These are phyloP conservation scores for Gavia stellata DNA, from an alignment of 2,113 vertebrate species.

Conservation along the genomic window DNA sequence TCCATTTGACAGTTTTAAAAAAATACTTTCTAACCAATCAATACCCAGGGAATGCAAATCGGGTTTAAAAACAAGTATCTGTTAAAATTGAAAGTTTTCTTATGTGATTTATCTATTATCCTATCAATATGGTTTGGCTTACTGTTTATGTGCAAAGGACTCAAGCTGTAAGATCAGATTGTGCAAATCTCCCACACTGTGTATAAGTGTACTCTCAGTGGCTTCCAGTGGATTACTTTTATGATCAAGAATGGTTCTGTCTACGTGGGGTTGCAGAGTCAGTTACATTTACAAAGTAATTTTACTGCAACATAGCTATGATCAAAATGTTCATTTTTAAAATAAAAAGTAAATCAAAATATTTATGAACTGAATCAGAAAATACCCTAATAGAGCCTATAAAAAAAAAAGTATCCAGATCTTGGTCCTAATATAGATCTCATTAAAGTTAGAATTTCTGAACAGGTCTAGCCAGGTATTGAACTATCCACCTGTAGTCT, in stretches of 20 bases:
- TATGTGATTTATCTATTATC: not conserved
- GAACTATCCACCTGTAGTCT: not conserved
- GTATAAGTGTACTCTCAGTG: not conserved
- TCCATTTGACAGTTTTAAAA: not conserved
- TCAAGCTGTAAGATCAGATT: not conserved
- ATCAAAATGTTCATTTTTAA: not conserved
- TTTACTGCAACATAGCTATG: not conserved
- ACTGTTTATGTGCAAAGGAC: not conserved
- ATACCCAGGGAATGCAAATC: not conserved
- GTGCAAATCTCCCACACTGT: not conserved
- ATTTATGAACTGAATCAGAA: not conserved
- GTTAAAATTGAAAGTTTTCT: not conserved
- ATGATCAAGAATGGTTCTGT: not conserved
- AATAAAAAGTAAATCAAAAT: not conserved
- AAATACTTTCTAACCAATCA: not conserved
- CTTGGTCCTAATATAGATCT: not conserved
- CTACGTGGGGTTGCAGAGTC: not conserved
- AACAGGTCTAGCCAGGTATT: not conserved
- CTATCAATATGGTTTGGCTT: not conserved
- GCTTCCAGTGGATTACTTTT: not conserved
- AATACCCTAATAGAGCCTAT: not conserved
- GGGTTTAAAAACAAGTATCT: not conserved
- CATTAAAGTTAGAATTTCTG: not conserved
- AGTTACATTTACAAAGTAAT: not conserved
- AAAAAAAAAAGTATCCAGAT: not conserved